Evolutionary conservation across 2,797 vertebrate genomes (phyloP).

Genomic region (Lagorchestes hirsutus): DNA sequence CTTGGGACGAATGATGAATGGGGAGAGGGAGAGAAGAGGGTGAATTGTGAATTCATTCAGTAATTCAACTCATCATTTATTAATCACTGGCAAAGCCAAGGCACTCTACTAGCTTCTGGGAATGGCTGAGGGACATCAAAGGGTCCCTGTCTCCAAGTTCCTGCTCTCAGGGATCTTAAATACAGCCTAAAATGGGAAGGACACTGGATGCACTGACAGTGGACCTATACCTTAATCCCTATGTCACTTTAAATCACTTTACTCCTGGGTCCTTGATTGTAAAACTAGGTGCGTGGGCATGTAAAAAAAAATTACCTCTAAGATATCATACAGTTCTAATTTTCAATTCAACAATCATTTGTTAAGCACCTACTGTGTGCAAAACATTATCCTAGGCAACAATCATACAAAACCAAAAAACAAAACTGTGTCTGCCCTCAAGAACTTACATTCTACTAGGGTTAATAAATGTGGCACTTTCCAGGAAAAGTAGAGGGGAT

Average conservation of each 20-base stretch:
- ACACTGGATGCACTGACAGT: not conserved
- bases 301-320: not conserved
- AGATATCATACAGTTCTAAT: not conserved
- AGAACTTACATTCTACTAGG: not conserved
- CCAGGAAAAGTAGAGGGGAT: not conserved
- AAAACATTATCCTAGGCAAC: not conserved
- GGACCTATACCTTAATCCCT: not conserved
- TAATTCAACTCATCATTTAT: not conserved
- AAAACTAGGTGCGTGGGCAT: not conserved
- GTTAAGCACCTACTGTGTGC: not conserved
- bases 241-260: not conserved
- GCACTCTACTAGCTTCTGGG: not conserved
- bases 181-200: not conserved
- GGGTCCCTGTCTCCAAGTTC: not conserved
- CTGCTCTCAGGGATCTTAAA: not conserved
- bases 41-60: not conserved
- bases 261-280: not conserved
- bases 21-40: not conserved
- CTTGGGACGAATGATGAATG: not conserved
- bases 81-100: slow-evolving; percentile 73
- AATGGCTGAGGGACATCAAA: not conserved
- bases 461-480: not conserved
- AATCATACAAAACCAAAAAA: not conserved
- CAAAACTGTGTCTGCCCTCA: not conserved
- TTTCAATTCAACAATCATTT: not conserved